Evolutionary conservation across 1,140 invertebrate genomes (phyloP).

Genomic region (Drosophila melanogaster): DNA sequence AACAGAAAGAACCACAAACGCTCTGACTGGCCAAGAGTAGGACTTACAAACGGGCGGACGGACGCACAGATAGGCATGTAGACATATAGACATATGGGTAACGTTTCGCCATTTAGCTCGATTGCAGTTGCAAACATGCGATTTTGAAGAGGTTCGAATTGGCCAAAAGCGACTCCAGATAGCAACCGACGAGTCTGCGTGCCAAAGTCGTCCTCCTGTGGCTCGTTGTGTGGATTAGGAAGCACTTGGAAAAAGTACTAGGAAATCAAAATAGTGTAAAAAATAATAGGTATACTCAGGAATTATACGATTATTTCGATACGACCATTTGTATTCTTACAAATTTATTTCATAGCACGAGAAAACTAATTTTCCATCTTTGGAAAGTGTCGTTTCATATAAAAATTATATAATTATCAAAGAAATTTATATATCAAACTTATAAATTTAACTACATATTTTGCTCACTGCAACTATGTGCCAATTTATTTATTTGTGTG

Average conservation of each 20-base stretch:
- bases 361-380: too few relatives aligned
- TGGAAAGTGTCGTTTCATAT: too few relatives aligned
- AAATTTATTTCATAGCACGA: too few relatives aligned
- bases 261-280: too few relatives aligned
- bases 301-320: too few relatives aligned
- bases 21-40: conserved; percentile 18
- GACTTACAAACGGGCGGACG: conserved; percentile 10
- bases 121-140: conserved; percentile 81
- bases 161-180: conserved; percentile 47
- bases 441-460: neutral
- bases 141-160: conserved; percentile 80
- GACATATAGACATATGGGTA: conserved; percentile 68
- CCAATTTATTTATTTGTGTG: conserved; percentile 4
- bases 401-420: too few relatives aligned
- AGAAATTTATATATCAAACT: neutral
- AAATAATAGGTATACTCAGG: neutral
- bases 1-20: conserved; percentile 7
- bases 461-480: neutral
- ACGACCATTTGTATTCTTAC: too few relatives aligned
- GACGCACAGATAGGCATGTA: conserved; percentile 58
- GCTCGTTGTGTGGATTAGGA: conserved; percentile 29
- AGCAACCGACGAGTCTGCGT: conserved; percentile 32
- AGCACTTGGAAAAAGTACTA: conserved; percentile 11
- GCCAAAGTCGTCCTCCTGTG: conserved; percentile 25
- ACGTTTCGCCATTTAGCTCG: conserved; percentile 78